Percentiles rank a stretch among this genome's conserved stretches.
Evolutionary conservation across 1,140 invertebrate species (phyloP).

Genomic region (Rhizoglyphus robini): DNA sequence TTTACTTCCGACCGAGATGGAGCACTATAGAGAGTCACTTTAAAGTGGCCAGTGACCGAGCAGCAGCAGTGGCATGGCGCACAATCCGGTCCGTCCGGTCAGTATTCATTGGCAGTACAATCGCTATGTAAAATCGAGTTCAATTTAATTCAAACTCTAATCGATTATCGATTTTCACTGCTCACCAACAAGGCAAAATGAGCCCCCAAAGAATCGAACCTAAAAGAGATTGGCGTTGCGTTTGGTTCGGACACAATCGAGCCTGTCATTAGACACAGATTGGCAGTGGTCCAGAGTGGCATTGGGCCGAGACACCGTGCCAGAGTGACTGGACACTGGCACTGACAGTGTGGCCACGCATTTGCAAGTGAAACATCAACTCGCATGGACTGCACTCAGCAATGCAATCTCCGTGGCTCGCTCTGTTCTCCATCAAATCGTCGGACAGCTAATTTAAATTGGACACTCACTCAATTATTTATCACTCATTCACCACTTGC

Average conservation of each 20-base stretch:
- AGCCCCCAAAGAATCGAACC: too few relatives aligned
- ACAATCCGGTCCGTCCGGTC: too few relatives aligned
- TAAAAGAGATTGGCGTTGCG: too few relatives aligned
- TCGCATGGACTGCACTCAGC: too few relatives aligned
- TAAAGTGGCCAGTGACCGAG: too few relatives aligned
- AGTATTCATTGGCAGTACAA: background rate
- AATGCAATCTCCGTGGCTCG: too few relatives aligned
- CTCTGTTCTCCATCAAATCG: too few relatives aligned
- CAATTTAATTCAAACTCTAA: slow-evolving; percentile 14
- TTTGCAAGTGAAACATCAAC: background rate
- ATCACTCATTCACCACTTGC: background rate
- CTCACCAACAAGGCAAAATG: background rate
- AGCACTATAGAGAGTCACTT: too few relatives aligned
- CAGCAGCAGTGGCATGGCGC: too few relatives aligned
- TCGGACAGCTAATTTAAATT: slow-evolving; percentile 14
- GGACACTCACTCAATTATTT: slow-evolving; percentile 10
- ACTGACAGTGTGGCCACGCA: background rate
- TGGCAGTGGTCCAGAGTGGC: background rate
- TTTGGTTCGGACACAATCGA: too few relatives aligned
- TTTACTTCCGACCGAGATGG: too few relatives aligned
- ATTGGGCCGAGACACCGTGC: too few relatives aligned
- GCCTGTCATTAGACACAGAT: background rate
- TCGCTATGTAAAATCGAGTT: slow-evolving; percentile 10
- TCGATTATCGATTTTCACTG: background rate
- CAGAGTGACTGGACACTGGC: background rate